A percentile compares a stretch with the other conserved stretches of the same genome.
These are phyloP conservation scores for Sycophila sp. DNA, from an alignment of 1,140 invertebrate species.

Conservation along the genomic window DNA sequence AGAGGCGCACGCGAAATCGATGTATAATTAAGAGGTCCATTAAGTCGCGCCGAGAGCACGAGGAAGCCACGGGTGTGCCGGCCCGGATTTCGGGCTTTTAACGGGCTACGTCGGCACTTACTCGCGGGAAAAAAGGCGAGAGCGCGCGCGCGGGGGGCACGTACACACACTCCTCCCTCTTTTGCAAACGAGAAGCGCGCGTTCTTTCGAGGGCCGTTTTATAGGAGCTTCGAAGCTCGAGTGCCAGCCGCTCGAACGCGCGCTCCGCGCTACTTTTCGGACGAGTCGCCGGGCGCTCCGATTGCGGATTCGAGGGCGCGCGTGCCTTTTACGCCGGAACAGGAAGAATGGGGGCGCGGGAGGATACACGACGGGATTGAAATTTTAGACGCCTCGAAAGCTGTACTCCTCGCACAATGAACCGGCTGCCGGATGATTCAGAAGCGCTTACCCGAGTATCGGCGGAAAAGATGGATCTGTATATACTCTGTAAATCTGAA, in stretches of 20 bases:
- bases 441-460: too few relatives aligned
- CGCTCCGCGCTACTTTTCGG: neutral
- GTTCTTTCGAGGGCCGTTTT: neutral
- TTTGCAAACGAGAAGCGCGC: neutral
- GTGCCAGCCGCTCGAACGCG: neutral
- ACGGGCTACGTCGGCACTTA: neutral
- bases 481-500: too few relatives aligned
- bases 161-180: too few relatives aligned
- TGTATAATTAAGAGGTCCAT: conserved; percentile 34
- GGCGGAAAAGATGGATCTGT: too few relatives aligned
- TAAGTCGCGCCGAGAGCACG: neutral
- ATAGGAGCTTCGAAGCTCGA: neutral
- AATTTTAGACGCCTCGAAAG: neutral
- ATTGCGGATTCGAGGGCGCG: neutral
- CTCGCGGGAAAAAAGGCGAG: neutral
- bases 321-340: neutral
- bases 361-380: neutral
- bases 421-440: too few relatives aligned
- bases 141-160: too few relatives aligned
- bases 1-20: conserved; percentile 3
- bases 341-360: too few relatives aligned
- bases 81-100: neutral
- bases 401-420: too few relatives aligned
- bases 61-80: neutral
- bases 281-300: neutral